phyloP scores from a whole-genome alignment of 2,113 vertebrate species.

The Callaeas wilsoni region DNA sequence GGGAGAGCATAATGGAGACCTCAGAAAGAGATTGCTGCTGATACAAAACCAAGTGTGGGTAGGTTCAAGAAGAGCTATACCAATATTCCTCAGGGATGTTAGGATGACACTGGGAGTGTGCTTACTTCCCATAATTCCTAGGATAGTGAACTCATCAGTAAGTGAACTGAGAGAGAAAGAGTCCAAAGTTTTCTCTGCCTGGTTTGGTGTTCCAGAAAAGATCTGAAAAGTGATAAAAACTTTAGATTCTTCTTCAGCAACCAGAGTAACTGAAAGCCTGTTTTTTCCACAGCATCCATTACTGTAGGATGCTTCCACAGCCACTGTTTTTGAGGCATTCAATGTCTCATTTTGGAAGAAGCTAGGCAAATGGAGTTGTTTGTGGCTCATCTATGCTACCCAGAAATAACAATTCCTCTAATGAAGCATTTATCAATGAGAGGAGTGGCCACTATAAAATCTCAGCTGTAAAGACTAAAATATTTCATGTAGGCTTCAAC shows the following conservation, averaged over 20 bases:
- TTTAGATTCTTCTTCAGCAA: not conserved
- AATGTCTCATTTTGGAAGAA: not conserved
- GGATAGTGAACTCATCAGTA: not conserved
- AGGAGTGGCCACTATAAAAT: not conserved
- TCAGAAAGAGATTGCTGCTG: not conserved
- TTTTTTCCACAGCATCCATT: not conserved
- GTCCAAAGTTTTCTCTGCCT: not conserved
- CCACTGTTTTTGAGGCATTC: not conserved
- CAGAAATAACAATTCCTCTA: not conserved
- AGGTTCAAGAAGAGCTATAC: not conserved
- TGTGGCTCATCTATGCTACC: too few relatives aligned
- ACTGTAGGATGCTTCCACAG: not conserved
- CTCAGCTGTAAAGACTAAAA: not conserved
- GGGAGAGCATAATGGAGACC: not conserved
- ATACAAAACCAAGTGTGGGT: not conserved
- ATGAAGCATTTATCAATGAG: not conserved
- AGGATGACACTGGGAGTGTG: not conserved
- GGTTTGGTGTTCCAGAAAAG: not conserved
- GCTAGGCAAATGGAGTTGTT: not conserved
- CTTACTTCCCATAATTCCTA: not conserved
- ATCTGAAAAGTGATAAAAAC: not conserved
- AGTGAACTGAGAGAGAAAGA: not conserved
- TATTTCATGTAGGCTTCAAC: not conserved
- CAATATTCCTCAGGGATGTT: not conserved
- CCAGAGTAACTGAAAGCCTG: not conserved